These are phyloP conservation scores for Ctenodactylus gundi DNA, from an alignment of 2,113 vertebrate species.

Conservation along the genomic window DNA sequence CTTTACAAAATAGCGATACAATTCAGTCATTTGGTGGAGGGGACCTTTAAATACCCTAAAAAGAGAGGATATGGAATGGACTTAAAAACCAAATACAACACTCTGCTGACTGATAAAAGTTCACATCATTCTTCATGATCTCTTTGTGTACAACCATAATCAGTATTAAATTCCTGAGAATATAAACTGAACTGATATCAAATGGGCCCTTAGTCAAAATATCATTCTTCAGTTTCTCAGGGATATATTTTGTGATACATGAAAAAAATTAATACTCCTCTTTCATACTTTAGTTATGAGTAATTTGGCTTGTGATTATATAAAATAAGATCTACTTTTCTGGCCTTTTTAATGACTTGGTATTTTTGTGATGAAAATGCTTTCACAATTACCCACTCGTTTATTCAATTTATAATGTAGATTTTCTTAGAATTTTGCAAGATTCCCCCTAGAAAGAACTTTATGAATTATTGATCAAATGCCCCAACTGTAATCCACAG, in stretches of 20 bases:
- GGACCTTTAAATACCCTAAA: too few species aligned
- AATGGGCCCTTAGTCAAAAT: background rate
- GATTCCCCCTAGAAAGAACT: background rate
- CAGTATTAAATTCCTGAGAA: constrained; percentile 32
- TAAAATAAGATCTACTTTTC: constrained; percentile 14
- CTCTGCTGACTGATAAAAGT: background rate
- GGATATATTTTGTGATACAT: background rate
- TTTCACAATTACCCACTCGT: background rate
- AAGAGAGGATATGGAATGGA: too few species aligned
- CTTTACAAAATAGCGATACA: too few species aligned
- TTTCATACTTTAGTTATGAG: background rate
- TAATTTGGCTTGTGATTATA: background rate
- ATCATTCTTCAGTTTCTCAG: background rate
- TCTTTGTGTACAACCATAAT: background rate
- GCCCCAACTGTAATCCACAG: background rate
- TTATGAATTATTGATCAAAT: background rate
- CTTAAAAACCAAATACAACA: constrained; percentile 37
- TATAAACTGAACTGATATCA: constrained; percentile 7
- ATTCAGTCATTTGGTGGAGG: too few species aligned
- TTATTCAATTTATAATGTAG: constrained; percentile 16
- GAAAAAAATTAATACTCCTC: background rate
- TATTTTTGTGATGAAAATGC: background rate
- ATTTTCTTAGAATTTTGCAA: constrained; percentile 29
- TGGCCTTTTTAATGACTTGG: background rate
- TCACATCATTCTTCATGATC: background rate